Evolutionary conservation across 2,797 vertebrate genomes (phyloP).

Genomic region (Mionectes olivaceus): DNA sequence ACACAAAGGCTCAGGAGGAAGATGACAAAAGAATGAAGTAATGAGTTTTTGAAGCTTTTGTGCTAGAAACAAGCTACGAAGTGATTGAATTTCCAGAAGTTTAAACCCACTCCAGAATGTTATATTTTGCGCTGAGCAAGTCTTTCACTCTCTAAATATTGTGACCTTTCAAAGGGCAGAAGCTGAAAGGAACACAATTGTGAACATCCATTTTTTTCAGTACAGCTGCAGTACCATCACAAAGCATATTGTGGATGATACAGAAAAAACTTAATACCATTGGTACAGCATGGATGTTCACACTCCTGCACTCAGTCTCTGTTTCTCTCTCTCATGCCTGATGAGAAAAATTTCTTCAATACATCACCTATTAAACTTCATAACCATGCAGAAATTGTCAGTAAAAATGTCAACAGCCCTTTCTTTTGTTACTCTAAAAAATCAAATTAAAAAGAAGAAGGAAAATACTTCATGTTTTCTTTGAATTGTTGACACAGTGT

Average conservation of each 20-base stretch:
- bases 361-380: conserved; percentile 54
- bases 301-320: not conserved
- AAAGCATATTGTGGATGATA: conserved; percentile 9
- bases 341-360: conserved; percentile 47
- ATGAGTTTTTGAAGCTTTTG: not conserved
- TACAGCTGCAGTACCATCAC: conserved; percentile 15
- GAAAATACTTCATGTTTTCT: conserved; percentile 14
- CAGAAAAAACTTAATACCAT: conserved; percentile 63
- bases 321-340: conserved; percentile 2
- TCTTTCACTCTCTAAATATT: not conserved
- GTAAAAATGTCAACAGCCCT: conserved; percentile 33
- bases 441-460: not conserved
- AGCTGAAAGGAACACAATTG: conserved; percentile 41
- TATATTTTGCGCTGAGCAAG: not conserved
- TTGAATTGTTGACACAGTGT: not conserved
- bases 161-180: conserved; percentile 16
- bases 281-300: conserved; percentile 38
- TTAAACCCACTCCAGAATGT: not conserved
- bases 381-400: conserved; percentile 35
- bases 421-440: not conserved
- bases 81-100: conserved; percentile 6
- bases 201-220: conserved; percentile 56
- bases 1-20: not conserved
- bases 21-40: not conserved
- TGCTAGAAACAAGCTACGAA: not conserved